These are phyloP conservation scores for Phrixothrix hirtus DNA, from an alignment of 2,888 invertebrate species.

Conservation along the genomic window DNA sequence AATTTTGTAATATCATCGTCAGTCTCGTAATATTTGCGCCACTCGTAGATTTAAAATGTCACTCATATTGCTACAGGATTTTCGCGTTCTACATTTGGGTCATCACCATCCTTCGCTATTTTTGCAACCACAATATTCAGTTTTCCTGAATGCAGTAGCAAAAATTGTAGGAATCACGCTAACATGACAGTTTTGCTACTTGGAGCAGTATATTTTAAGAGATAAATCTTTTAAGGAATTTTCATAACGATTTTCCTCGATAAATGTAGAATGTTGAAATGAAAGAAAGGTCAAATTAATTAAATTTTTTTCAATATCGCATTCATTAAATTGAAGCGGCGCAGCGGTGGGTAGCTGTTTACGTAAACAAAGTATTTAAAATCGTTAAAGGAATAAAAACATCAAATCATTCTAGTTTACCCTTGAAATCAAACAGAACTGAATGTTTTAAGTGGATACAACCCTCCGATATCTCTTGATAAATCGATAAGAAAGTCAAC, in stretches of 20 bases:
- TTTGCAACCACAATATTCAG: slow-evolving; percentile 7
- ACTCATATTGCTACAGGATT: slow-evolving; percentile 19
- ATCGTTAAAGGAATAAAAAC: slow-evolving; percentile 6
- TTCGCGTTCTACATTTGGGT: slow-evolving; percentile 12
- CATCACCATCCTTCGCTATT: slow-evolving; percentile 14
- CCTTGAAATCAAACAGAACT: slow-evolving; percentile 17
- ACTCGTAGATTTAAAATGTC: slow-evolving; percentile 26
- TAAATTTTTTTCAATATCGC: slow-evolving; percentile 4
- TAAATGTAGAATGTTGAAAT: background rate
- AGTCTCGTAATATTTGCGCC: slow-evolving; percentile 23
- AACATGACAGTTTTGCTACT: background rate
- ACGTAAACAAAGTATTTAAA: background rate
- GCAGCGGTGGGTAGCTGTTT: background rate
- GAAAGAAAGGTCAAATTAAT: slow-evolving; percentile 8
- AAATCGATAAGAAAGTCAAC: slow-evolving; percentile 34
- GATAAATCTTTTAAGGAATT: slow-evolving; percentile 1
- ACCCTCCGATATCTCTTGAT: slow-evolving; percentile 20
- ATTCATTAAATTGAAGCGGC: slow-evolving; percentile 4
- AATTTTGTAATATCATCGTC: slow-evolving; percentile 22
- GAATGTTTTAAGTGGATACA: slow-evolving; percentile 24
- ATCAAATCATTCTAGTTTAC: slow-evolving; percentile 17
- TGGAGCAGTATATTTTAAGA: background rate
- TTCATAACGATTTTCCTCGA: slow-evolving; percentile 1
- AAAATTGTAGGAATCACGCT: slow-evolving; percentile 1
- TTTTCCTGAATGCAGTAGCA: slow-evolving; percentile 3